Base-by-base conservation (phyloP, 1,140 invertebrate genomes). In the Conus betulinus region DNA sequence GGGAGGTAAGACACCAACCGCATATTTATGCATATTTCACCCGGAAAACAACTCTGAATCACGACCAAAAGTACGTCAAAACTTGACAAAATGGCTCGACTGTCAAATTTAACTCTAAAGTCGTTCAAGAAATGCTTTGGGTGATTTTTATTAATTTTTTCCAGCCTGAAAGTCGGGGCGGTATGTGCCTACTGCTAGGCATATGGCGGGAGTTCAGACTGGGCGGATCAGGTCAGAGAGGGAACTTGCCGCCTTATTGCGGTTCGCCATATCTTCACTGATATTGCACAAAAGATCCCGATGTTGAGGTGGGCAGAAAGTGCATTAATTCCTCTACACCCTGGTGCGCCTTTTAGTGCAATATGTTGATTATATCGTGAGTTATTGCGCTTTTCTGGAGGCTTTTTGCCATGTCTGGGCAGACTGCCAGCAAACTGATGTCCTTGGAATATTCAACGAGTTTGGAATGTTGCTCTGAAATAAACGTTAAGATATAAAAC, bases 1-100 rank as follows among this genome's bases (percentile, higher is more conserved):
- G 98, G 94, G 98, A 99, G 97, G 98, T 98, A 96, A 97, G 97
- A 20, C 55, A 79, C 71, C 23, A 55, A 85, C 79, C 71, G 63
- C 83, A 60, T 81, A 51, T 15, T 71, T 84, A 51, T 53, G 3
- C 52, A 20, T 71, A 74, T 76, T 88, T 88, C 60, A 3, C 51
- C 11, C 25, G 13, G 60, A 84, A 84, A 83, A 53, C 17, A 25
- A 5, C n/a, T 15, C 13, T 51, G 23, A 67, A 17, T n/a, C 6
- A 52, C 13, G 55, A 67, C 57, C 7, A 84, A 39, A 88, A 23
- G 39, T 55, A 23, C 27, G 3, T 5, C 25, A 55, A 23, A n/a
- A 55, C 13, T 23, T 88, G 51, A 6, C 23, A 15, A 63, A 84
- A 20, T 82, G 81, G 81, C 82, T 71, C 25, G 81, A 25, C 39